Base-by-base conservation (phyloP, 2,888 invertebrate species). In the Tiliacea citrago region DNA sequence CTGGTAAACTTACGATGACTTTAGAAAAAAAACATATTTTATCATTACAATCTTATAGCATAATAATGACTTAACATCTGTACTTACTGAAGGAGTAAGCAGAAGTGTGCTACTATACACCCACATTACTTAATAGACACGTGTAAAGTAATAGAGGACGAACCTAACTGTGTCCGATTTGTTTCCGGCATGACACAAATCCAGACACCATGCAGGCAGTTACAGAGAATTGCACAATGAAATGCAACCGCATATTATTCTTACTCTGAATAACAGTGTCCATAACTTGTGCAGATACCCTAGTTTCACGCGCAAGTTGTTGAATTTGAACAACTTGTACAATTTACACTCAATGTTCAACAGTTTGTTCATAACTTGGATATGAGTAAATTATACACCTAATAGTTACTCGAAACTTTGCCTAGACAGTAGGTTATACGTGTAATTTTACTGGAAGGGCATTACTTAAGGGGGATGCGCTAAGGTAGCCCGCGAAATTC, bases 281-380 rank as follows among this genome's bases (percentile, higher is more conserved):
- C 12, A 18, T 73, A 47, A 73, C 39, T 77, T 49, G 47, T 65
- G 18, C 47, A 42, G 12, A 29, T 42, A 35, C 16, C 12, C 29
- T 21, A 78, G 51, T 75, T 51, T 58, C 2, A 35, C 6, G 18
- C 0, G 0, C n/a, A 57, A 21, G 45, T 77, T 35, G 42, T 29
- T 49, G 39, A 24, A 42, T 58, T 49, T 42, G 9, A 16, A 57
- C 13, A 45, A 78, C 13, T 60, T 39, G 51, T 39, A 42, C 42
- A 47, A 75, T 68, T n/a, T 39, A 47, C 13, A 24, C 12, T 39
- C 35, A 51, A 58, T 24, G 35, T 47, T 75, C 35, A 45, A 8
- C 21, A 45, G 35, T 51, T 78, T 24, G 68, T 39, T 58, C 16
- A 21, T 18, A 68, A 60, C 24, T 67, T 58, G 8, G 13, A 3